phyloP scores from a whole-genome alignment of 2,113 vertebrate genomes.

The Mungos mungo region DNA sequence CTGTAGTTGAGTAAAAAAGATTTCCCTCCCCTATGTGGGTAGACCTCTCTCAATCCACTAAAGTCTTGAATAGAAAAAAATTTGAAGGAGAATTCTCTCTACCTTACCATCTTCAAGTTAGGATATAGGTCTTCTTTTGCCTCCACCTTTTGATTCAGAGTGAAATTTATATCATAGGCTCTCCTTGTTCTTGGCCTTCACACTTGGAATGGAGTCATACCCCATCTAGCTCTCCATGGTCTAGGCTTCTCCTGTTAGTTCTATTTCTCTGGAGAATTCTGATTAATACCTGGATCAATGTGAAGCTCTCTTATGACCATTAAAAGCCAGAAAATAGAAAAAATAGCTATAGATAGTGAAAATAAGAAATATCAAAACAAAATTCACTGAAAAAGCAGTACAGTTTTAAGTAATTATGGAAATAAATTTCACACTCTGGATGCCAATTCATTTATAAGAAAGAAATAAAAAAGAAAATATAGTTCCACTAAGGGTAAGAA shows the following conservation, averaged over 20 bases:
- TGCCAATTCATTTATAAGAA: constrained; percentile 21
- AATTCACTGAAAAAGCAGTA: background rate
- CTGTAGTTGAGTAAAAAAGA: background rate
- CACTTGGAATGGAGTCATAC: background rate
- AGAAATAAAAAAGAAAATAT: constrained; percentile 55
- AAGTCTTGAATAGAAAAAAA: background rate
- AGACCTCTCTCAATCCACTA: background rate
- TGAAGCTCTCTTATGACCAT: background rate
- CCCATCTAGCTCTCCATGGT: background rate
- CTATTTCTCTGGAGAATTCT: background rate
- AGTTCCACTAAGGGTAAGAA: background rate
- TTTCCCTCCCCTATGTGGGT: background rate
- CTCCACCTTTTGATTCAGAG: background rate
- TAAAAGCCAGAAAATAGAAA: constrained; percentile 35
- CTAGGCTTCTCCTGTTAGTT: background rate
- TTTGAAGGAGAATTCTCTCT: background rate
- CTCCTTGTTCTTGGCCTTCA: background rate
- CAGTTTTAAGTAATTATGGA: constrained; percentile 10
- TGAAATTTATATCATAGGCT: background rate
- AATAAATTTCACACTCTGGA: constrained; percentile 23
- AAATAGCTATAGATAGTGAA: background rate
- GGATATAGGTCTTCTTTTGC: background rate
- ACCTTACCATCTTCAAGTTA: background rate
- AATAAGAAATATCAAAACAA: background rate
- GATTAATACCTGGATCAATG: background rate